Evolutionary conservation across 1,140 invertebrate genomes (phyloP), one percentile per base, ranked within the genome.

Genomic region (Pseudobourletiella spinata): DNA sequence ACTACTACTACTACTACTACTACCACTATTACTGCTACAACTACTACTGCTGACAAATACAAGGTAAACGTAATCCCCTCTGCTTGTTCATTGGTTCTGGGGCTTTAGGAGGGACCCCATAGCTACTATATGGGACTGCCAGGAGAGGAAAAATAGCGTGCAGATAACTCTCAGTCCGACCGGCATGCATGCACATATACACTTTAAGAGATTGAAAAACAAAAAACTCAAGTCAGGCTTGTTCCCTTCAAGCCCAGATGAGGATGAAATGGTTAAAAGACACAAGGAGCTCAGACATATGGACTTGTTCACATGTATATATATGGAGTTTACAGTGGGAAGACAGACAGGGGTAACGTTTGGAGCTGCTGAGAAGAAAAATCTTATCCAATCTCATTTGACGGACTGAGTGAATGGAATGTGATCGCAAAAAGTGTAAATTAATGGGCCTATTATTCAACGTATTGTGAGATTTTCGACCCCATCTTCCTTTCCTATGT

Each of bases 371-470:
- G 60, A 62, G 54, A 62, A 62, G 60, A 62, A 56, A 62, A 62
- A 62, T 62, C 52, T 62, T 44, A 62, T 56, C 54, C 60, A 62
- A 62, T 62, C 60, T 62, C 54, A 62, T 62, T 62, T 62, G 59
- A 61, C 60, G 60, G 54, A 62, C 60, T 62, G 42, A 62, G 52
- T 62, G 57, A 62, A 61, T 59, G 59, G 63, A 63, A 61, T 65
- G 67, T 59, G 64, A 63, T 65, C 54, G 61, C 61, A 64, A 61
- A 67, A 66, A 67, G 63, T 64, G 71, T 61, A 66, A 61, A 63
- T 64, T 68, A 66, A 71, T 61, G 64, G 66, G 56, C 59, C 64
- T 63, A 66, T 66, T 66, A 66, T 66, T 62, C 64, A 62, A 62
- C 51, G 24, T 55, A 62, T 66, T 66, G 60, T 66, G 48, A 51